Base-by-base conservation (phyloP, 2,113 vertebrate species). In the Pionites leucogaster region DNA sequence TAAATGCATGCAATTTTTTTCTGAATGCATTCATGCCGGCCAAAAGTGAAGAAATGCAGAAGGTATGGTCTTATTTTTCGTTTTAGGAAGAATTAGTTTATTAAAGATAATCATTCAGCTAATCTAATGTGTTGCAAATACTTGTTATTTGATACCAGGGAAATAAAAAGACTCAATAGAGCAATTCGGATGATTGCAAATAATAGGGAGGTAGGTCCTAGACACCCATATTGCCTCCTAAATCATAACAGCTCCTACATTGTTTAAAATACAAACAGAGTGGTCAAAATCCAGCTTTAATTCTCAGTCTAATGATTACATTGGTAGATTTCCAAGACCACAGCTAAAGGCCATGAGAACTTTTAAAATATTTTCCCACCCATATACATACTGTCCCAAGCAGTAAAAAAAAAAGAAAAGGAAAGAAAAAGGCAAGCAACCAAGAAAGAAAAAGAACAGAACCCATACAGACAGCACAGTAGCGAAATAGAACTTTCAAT, bases 301-400 rank as follows among this genome's bases (percentile, higher is more conserved):
- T 91, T 97, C 83, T 92, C 52, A 93, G 65, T 24, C 60, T 79
- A 63, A 74, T 91, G 83, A 96, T 96, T 92, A 95, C 53, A 59
- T 95, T 96, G 96, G 96, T 92, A 2, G 0, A 76, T 76, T 79
- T 96, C 96, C 96, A 96, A 92, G 81, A 89, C 64, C 60, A 69
- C 72, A 95, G 90, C 60, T 79, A 91, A 96, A 93, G 88, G 82
- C 88, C 90, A 94, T 93, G 88, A 94, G 92, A 96, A 90, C 76
- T 87, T 93, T 37, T 49, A 7, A 76, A 92, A 79, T 82, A 84
- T 92, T 95, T 96, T 96, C 91, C 74, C 86, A 94, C 52, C 37
- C 77, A 87, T 92, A 84, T 60, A 42, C 39, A 86, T 57, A 64
- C 49, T 75, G 64, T 88, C 68, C 52, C 7, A 16, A 86, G 82